These are phyloP conservation scores for Zeugodacus cucurbitae DNA, from an alignment of 1,140 invertebrate species.

Conservation along the genomic window DNA sequence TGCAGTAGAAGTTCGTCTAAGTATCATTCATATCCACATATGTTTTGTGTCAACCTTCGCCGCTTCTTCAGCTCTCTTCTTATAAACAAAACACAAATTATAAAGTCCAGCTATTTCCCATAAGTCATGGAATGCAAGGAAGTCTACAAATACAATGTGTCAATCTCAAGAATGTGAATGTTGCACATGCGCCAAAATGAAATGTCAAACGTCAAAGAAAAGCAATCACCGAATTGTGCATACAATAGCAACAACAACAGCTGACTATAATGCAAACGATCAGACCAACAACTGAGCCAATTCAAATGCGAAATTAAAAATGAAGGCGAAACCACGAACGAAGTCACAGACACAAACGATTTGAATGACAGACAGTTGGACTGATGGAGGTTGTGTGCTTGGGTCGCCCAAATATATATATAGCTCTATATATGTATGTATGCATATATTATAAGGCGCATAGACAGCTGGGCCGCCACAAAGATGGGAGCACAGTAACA, in stretches of 20 bases:
- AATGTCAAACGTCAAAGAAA: constrained; percentile 31
- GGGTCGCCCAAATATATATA: background rate
- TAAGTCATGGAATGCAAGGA: background rate
- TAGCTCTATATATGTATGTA: background rate
- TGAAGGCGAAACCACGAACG: constrained; percentile 31
- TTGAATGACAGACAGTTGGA: constrained; percentile 34
- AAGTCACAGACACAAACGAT: constrained; percentile 31
- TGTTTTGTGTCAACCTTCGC: too few species aligned
- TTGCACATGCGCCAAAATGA: constrained; percentile 12
- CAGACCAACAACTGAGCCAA: constrained; percentile 40
- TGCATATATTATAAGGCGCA: too few species aligned
- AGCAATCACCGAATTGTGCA: background rate
- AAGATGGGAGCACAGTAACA: background rate
- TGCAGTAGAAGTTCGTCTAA: too few species aligned
- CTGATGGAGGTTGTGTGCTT: constrained; percentile 16
- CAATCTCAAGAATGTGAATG: background rate
- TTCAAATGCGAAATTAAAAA: constrained; percentile 42
- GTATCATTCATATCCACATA: too few species aligned
- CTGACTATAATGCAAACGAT: background rate
- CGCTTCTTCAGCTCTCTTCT: too few species aligned
- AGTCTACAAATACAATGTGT: background rate
- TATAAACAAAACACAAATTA: too few species aligned
- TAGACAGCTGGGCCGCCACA: background rate
- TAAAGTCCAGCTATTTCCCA: background rate
- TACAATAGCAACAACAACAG: background rate